Percentiles rank a stretch among this genome's conserved stretches.
Conservation (phyloP, 64 coral and sea anemone genomes). For the Porites australiensis region DNA sequence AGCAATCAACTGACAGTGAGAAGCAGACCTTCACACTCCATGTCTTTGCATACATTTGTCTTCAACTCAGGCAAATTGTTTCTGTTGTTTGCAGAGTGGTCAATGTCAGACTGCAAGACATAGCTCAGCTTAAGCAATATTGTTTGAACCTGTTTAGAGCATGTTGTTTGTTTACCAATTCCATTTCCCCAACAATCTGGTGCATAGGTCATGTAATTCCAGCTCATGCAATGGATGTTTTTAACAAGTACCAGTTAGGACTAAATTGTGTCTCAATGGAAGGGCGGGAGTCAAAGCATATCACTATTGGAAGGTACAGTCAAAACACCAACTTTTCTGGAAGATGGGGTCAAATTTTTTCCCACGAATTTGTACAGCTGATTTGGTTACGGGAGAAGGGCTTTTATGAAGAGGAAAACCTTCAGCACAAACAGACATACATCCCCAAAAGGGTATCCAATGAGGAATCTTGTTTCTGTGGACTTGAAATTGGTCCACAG, state of each 20-base stretch:
- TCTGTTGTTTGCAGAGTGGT: slow-evolving; percentile 77
- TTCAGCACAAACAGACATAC: slow-evolving; percentile 53
- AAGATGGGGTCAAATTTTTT: slow-evolving; percentile 79
- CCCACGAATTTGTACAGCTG: slow-evolving; percentile 61
- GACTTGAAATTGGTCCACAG: slow-evolving; percentile 35
- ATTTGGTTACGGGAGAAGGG: slow-evolving; percentile 74
- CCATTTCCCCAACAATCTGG: slow-evolving; percentile 74
- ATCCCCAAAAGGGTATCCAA: slow-evolving; percentile 48
- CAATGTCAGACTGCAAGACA: slow-evolving; percentile 49
- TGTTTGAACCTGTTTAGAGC: slow-evolving; percentile 69
- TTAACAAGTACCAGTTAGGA: slow-evolving; percentile 79
- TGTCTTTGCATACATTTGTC: slow-evolving; percentile 75
- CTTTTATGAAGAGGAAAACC: slow-evolving; percentile 63
- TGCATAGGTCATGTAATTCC: slow-evolving; percentile 69
- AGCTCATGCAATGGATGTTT: slow-evolving; percentile 76
- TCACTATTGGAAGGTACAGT: slow-evolving; percentile 60
- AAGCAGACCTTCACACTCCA: slow-evolving; percentile 61
- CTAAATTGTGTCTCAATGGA: slow-evolving; percentile 84
- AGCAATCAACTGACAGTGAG: slow-evolving; percentile 36
- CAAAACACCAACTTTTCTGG: slow-evolving; percentile 71
- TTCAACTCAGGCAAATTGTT: slow-evolving; percentile 71
- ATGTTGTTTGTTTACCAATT: slow-evolving; percentile 68
- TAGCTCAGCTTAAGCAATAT: slow-evolving; percentile 43
- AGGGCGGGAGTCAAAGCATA: slow-evolving; percentile 72
- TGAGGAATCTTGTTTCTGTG: slow-evolving; percentile 71